phyloP scores from a whole-genome alignment of 2,888 invertebrate genomes.

The Protophormia terraenovae region DNA sequence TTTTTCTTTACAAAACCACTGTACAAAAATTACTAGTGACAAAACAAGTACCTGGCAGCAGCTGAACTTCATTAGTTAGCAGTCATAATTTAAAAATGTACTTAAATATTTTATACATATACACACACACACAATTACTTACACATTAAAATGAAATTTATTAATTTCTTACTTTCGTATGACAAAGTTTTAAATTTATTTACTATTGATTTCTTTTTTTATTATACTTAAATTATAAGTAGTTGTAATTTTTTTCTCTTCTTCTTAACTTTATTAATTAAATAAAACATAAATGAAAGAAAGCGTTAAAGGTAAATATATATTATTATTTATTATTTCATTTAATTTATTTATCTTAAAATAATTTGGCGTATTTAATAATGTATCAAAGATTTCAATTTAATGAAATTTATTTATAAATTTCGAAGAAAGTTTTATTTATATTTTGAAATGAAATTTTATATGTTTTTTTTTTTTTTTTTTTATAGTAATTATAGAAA shows the following conservation, averaged over 20 bases:
- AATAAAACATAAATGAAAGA: constrained; percentile 35
- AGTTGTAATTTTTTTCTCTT: constrained; percentile 3
- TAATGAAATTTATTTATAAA: constrained; percentile 11
- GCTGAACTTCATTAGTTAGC: background rate
- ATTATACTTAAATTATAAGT: background rate
- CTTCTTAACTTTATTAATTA: constrained; percentile 25
- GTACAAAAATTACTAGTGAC: background rate
- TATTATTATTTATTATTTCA: background rate
- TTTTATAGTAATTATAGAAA: background rate
- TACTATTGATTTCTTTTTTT: background rate
- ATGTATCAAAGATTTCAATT: constrained; percentile 46
- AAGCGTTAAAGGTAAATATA: constrained; percentile 46
- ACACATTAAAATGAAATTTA: background rate
- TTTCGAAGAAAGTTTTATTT: constrained; percentile 47
- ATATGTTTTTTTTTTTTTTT: background rate
- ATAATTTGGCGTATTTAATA: constrained; percentile 6
- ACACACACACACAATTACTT: background rate
- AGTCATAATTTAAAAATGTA: background rate
- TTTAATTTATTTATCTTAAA: background rate
- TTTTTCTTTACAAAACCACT: background rate
- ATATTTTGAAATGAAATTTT: background rate
- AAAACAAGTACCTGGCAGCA: background rate
- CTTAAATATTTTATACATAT: background rate
- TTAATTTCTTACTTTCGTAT: background rate
- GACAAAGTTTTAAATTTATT: background rate